Percentiles rank a stretch among this genome's conserved stretches.
Conservation (phyloP, 2,888 invertebrate genomes). For the Hypolimnas misippus region DNA sequence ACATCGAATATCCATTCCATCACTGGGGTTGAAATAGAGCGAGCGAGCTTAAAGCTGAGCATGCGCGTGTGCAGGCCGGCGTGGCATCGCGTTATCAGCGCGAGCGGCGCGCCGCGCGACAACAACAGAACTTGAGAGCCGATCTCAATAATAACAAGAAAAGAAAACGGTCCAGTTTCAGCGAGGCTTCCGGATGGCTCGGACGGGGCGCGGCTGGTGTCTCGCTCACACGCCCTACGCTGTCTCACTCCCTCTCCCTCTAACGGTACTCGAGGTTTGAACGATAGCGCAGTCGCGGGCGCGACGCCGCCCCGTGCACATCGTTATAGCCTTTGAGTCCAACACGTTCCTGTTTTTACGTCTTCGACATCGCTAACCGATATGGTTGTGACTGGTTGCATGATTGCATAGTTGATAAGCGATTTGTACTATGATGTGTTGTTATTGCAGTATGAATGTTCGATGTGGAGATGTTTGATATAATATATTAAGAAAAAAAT, state of each 20-base stretch:
- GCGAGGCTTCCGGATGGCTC: slow-evolving; percentile 83
- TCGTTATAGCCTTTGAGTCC: slow-evolving; percentile 40
- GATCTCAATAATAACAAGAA: slow-evolving; percentile 84
- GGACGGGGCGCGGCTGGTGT: slow-evolving; percentile 69
- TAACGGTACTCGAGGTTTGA: slow-evolving; percentile 77
- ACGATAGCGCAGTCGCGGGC: slow-evolving; percentile 78
- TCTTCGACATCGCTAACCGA: slow-evolving; percentile 54
- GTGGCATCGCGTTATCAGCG: slow-evolving; percentile 83
- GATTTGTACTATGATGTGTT: slow-evolving; percentile 15
- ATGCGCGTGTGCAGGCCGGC: slow-evolving; percentile 78
- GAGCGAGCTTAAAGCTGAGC: slow-evolving; percentile 75
- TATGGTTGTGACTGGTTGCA: slow-evolving; percentile 16
- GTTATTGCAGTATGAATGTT: slow-evolving; percentile 20
- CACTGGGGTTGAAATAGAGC: slow-evolving; percentile 43
- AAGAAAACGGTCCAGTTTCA: slow-evolving; percentile 85
- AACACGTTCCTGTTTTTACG: slow-evolving; percentile 61
- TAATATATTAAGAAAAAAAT: too few relatives aligned
- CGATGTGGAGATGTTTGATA: too few relatives aligned
- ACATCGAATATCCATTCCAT: slow-evolving; percentile 76
- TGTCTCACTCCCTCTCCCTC: slow-evolving; percentile 73
- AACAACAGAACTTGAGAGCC: slow-evolving; percentile 83
- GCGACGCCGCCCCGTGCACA: slow-evolving; percentile 68
- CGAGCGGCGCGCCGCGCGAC: slow-evolving; percentile 79
- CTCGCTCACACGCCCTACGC: slow-evolving; percentile 63
- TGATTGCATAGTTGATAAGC: slow-evolving; percentile 36